These are phyloP conservation scores for Anthopleura xanthogrammica DNA, from an alignment of 92 coral and sea anemone genomes.

Conservation along the genomic window DNA sequence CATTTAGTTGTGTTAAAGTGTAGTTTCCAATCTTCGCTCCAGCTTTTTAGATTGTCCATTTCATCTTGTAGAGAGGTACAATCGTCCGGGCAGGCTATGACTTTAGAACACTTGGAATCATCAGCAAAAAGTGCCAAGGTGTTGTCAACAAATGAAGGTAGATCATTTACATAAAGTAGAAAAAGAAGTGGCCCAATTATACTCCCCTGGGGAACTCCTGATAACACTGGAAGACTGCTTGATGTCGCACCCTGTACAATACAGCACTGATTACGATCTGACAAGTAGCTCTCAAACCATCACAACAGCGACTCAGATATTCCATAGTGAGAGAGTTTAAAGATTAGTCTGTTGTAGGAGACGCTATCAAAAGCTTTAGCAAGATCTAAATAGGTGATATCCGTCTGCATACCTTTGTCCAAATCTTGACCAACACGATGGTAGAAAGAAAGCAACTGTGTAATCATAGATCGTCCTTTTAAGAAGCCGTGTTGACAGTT, in stretches of 20 bases:
- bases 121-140: too few relatives aligned
- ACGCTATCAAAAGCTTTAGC: constrained; percentile 25
- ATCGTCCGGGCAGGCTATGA: too few relatives aligned
- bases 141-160: too few relatives aligned
- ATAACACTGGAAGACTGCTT: too few relatives aligned
- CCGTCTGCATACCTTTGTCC: constrained; percentile 35
- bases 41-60: too few relatives aligned
- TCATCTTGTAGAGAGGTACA: too few relatives aligned
- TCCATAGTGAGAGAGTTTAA: constrained; percentile 13
- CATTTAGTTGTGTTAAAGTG: too few relatives aligned
- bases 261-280: background rate
- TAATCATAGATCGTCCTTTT: constrained; percentile 28
- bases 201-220: too few relatives aligned
- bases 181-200: too few relatives aligned
- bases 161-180: too few relatives aligned
- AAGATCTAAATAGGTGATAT: constrained; percentile 33
- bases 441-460: constrained; percentile 35
- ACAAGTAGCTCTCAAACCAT: constrained; percentile 8
- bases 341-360: background rate
- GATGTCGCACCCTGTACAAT: constrained; percentile 4
- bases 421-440: constrained; percentile 33
- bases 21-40: too few relatives aligned
- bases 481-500: constrained; percentile 7
- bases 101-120: too few relatives aligned
- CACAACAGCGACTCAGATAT: background rate